These are phyloP conservation scores for Blastobasis lacticolella DNA, from an alignment of 2,888 invertebrate genomes.

Conservation along the genomic window DNA sequence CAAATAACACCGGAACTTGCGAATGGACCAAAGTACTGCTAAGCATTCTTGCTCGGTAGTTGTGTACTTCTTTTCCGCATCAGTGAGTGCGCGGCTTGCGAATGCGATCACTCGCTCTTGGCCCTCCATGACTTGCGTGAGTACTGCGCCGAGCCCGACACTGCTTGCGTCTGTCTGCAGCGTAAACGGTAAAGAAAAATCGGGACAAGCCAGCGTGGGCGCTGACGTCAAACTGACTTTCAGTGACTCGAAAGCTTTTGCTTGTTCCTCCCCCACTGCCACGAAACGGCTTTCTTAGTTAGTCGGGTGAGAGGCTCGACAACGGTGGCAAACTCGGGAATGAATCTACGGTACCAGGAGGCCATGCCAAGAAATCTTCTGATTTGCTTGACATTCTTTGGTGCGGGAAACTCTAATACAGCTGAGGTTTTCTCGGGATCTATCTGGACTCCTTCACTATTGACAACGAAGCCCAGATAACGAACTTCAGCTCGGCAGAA, in stretches of 20 bases:
- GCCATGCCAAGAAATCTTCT: background rate
- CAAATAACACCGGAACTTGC: background rate
- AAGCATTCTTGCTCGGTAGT: slow-evolving; percentile 43
- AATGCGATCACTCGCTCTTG: slow-evolving; percentile 13
- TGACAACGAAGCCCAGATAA: background rate
- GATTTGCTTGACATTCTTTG: background rate
- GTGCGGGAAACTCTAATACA: background rate
- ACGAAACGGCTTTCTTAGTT: background rate
- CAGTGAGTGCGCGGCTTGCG: slow-evolving; percentile 14
- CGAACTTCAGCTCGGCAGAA: slow-evolving; percentile 5
- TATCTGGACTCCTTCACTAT: background rate
- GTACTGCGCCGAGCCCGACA: slow-evolving; percentile 14
- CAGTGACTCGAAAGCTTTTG: background rate
- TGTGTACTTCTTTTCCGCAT: slow-evolving; percentile 32
- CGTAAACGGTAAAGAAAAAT: slow-evolving; percentile 5
- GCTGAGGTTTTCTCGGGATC: background rate
- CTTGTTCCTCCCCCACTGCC: background rate
- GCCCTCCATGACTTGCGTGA: slow-evolving; percentile 15
- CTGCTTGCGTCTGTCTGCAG: slow-evolving; percentile 7
- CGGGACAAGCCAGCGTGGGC: slow-evolving; percentile 11
- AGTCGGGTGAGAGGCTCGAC: background rate
- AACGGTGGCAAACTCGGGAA: background rate
- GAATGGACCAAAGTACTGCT: background rate
- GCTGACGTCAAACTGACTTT: slow-evolving; percentile 5
- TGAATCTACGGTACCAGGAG: background rate